A percentile compares a stretch with the other conserved stretches of the same genome.
Conservation (phyloP, 2,797 vertebrate genomes). For the Falco biarmicus region DNA sequence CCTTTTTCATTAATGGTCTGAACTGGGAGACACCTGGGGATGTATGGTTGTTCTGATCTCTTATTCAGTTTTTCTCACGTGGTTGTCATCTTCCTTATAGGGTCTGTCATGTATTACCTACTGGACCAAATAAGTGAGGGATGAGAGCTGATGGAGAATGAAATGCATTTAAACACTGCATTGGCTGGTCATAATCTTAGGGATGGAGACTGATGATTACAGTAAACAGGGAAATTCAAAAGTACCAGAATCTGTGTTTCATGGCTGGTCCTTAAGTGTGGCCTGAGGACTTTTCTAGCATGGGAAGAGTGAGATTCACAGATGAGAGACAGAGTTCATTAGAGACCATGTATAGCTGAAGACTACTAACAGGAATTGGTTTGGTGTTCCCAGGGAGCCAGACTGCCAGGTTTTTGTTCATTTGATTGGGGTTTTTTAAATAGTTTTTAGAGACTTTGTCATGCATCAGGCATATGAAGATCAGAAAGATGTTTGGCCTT, state of each 20-base stretch:
- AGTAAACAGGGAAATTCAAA: background rate
- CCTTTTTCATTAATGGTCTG: background rate
- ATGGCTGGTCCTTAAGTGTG: background rate
- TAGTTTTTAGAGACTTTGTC: background rate
- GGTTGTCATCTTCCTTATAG: rapidly evolving
- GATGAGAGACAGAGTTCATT: background rate
- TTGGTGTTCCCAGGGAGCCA: background rate
- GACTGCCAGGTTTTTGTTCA: background rate
- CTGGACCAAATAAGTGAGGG: background rate
- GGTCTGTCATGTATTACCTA: background rate
- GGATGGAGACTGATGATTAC: background rate
- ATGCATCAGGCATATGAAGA: background rate
- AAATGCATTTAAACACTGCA: background rate
- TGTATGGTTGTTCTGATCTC: background rate
- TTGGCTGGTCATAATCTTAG: background rate
- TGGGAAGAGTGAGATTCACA: background rate
- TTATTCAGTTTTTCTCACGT: background rate
- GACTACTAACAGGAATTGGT: background rate
- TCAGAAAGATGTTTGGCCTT: background rate
- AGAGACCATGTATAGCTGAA: background rate
- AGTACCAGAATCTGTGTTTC: background rate
- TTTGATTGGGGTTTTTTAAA: background rate
- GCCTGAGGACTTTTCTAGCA: background rate
- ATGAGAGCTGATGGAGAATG: background rate
- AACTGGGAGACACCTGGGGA: background rate